A percentile compares a stretch with the other conserved stretches of the same genome.
phyloP scores from a whole-genome alignment of 2,797 vertebrate species.

The Thalassophryne amazonica region DNA sequence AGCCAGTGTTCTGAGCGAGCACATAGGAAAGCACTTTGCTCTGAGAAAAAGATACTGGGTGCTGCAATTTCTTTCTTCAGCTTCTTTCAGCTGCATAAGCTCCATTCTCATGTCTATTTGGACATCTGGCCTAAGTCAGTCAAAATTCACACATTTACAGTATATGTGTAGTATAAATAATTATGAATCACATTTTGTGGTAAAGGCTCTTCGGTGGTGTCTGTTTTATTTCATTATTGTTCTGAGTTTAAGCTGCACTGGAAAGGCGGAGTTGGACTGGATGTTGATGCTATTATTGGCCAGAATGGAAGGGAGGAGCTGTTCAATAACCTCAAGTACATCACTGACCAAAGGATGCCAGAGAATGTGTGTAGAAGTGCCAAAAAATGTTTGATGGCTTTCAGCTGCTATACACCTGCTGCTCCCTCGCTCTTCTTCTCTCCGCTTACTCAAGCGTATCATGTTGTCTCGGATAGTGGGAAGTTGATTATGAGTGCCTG shows the following conservation, averaged over 20 bases:
- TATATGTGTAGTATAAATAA: slow-evolving; percentile 37
- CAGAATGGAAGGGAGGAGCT: slow-evolving; percentile 38
- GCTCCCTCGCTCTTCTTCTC: slow-evolving; percentile 12
- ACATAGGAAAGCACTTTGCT: too few species aligned
- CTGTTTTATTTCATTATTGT: slow-evolving; percentile 39
- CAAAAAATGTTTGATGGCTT: slow-evolving; percentile 31
- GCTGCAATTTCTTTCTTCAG: too few species aligned
- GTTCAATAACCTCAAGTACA: slow-evolving; percentile 51
- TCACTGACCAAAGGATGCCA: slow-evolving; percentile 43
- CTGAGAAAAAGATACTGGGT: too few species aligned
- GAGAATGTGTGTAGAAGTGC: slow-evolving; percentile 36
- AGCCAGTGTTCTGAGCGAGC: too few species aligned
- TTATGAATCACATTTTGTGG: slow-evolving; percentile 48
- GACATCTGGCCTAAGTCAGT: too few species aligned
- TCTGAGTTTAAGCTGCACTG: slow-evolving; percentile 36
- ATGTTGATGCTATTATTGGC: slow-evolving; percentile 39
- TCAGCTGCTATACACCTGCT: slow-evolving; percentile 72
- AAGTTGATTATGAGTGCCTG: not conserved
- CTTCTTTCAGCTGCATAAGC: too few species aligned
- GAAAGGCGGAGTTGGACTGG: slow-evolving; percentile 44
- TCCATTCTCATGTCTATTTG: too few species aligned
- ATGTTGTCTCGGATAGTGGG: slow-evolving; percentile 6
- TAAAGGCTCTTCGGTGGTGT: slow-evolving; percentile 8
- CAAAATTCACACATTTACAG: too few species aligned
- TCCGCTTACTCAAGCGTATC: slow-evolving; percentile 1